Base-by-base conservation (phyloP, 2,888 invertebrate species). In the Tridacna crocea region DNA sequence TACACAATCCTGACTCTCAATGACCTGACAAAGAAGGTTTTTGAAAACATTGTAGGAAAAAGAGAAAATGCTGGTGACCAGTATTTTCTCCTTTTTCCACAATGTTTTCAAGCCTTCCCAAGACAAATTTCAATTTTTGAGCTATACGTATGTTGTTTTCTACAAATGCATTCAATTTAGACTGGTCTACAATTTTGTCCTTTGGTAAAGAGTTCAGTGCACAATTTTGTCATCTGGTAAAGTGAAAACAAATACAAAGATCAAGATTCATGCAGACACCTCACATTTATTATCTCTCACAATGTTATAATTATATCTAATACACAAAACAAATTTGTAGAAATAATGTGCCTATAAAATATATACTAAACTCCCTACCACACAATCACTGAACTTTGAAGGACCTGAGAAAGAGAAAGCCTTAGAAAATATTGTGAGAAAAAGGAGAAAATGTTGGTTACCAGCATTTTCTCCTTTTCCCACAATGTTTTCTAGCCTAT, bases 391-490 rank as follows among this genome's bases (percentile, higher is more conserved):
- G 19, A 19, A 2, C 4, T 55, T 19, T 17, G 3, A 19, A 1
- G 3, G 4, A 1, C 55, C 19, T 55, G 55, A 55, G 55, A 55
- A 19, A n/a, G 2, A 55, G 2, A 19, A 55, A 6, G 55, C n/a
- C 10, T 19, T n/a, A 3, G 55, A 55, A 55, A 55, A 55, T 10
- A 10, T 19, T 61, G 61, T 24, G 61, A 4, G n/a, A 24, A 61
- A n/a, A 61, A 22, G 61, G 61, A 61, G 61, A 61, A 61, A 61
- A 22, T 61, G 24, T 4, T 61, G 22, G 22, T 61, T 10, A 61
- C 13, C 19, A 61, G 61, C 61, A 61, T 22, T 61, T 61, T 61
- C 55, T 24, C 24, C 61, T 22, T 61, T 61, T 61, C n/a, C 61
- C 61, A 24, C 22, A 22, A 22, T 61, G 61, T 24, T 61, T 61